These are phyloP conservation scores for Hipposideros armiger DNA, from an alignment of 2,113 vertebrate species.

Conservation along the genomic window DNA sequence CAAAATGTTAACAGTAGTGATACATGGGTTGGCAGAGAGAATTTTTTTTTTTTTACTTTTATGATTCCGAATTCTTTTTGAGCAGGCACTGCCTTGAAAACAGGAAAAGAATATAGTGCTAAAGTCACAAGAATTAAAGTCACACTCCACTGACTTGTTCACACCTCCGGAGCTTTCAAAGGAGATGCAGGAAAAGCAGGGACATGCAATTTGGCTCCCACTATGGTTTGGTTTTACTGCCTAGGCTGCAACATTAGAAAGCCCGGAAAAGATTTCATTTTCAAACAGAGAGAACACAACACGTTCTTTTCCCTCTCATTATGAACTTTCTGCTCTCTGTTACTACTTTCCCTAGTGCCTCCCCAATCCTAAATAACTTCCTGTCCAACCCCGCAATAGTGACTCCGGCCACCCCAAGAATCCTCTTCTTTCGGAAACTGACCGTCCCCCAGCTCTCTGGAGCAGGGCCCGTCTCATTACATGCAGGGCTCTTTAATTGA, in stretches of 20 bases:
- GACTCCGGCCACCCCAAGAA: not conserved
- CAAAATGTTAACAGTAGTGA: not conserved
- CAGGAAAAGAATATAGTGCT: not conserved
- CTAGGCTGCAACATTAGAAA: not conserved
- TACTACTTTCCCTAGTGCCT: not conserved
- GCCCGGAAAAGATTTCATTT: constrained; percentile 33
- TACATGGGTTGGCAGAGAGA: not conserved
- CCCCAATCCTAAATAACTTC: not conserved
- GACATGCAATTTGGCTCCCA: not conserved
- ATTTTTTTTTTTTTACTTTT: not conserved
- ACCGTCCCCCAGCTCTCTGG: constrained; percentile 58
- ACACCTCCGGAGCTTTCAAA: not conserved
- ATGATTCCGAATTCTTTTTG: not conserved
- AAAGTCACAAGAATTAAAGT: constrained; percentile 25
- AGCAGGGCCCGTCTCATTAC: constrained; percentile 51
- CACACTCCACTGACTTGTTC: not conserved
- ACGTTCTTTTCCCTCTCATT: not conserved
- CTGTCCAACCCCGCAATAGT: not conserved
- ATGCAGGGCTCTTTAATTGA: constrained; percentile 79
- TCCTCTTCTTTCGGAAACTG: not conserved
- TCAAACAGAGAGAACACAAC: not conserved
- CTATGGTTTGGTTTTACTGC: not conserved
- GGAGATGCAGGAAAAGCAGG: not conserved
- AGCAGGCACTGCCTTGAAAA: not conserved
- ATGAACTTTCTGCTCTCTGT: not conserved